phyloP scores from a whole-genome alignment of 2,888 invertebrate species.

The Acronicta alni region DNA sequence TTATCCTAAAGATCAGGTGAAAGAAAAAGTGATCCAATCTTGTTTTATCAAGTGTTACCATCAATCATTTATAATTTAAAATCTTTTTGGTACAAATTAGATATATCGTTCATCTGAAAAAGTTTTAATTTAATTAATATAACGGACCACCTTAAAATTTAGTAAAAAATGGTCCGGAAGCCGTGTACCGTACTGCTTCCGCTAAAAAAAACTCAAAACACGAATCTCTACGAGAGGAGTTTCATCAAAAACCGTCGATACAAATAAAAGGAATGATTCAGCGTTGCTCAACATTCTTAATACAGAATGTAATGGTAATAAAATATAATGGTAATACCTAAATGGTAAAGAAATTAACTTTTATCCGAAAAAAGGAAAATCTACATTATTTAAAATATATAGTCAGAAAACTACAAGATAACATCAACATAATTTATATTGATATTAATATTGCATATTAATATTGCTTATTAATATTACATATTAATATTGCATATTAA shows the following conservation, averaged over 20 bases:
- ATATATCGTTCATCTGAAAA: slow-evolving; percentile 45
- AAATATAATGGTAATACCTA: too few species aligned
- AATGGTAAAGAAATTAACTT: too few species aligned
- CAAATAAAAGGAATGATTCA: slow-evolving; percentile 62
- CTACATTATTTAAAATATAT: too few species aligned
- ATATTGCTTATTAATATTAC: too few species aligned
- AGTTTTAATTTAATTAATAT: slow-evolving; percentile 68
- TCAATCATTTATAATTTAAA: slow-evolving; percentile 29
- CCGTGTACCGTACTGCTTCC: slow-evolving; percentile 76
- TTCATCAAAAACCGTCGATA: slow-evolving; percentile 64
- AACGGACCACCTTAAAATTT: slow-evolving; percentile 61
- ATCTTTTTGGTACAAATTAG: slow-evolving; percentile 28
- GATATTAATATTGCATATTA: too few species aligned
- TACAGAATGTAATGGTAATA: not conserved
- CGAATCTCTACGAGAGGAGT: slow-evolving; percentile 59
- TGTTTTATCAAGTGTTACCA: not conserved
- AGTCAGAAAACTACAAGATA: too few species aligned
- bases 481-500: too few species aligned
- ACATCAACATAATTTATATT: too few species aligned
- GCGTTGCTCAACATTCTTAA: slow-evolving; percentile 67
- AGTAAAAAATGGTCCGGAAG: slow-evolving; percentile 70
- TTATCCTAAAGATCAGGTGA: not conserved
- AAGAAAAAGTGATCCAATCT: not conserved
- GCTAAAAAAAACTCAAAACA: slow-evolving; percentile 67
- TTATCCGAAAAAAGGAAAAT: too few species aligned